Conservation (phyloP, 1,140 invertebrate species). For the Lordiphosa mommai region DNA sequence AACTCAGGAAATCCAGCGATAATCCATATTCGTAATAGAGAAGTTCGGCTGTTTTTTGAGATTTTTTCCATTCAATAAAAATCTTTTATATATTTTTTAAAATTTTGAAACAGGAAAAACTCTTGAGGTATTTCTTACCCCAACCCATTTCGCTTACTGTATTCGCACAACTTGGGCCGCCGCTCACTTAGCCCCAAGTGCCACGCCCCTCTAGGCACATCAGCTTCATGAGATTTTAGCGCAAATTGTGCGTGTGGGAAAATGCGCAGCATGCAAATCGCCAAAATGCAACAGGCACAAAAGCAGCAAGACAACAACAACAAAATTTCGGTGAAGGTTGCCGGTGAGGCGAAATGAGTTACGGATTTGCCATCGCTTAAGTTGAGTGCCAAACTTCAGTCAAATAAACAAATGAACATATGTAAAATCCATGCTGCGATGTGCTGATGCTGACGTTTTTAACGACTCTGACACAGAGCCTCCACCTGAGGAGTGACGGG, state of each 20-base stretch:
- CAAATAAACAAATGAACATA: slow-evolving; percentile 76
- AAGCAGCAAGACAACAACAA: neutral
- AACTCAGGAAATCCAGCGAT: no score
- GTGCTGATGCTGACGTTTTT: slow-evolving; percentile 4
- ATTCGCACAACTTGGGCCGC: slow-evolving; percentile 1
- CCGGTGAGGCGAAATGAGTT: slow-evolving; percentile 57
- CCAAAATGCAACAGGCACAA: neutral
- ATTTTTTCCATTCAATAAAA: no score
- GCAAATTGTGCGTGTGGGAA: slow-evolving; percentile 36
- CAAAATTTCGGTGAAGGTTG: slow-evolving; percentile 58
- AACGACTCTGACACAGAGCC: neutral
- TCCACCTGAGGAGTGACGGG: slow-evolving; percentile 41
- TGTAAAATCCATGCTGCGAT: slow-evolving; percentile 57
- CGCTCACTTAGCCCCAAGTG: neutral
- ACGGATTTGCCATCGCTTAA: slow-evolving; percentile 77
- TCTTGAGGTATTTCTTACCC: no score
- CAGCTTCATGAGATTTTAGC: neutral
- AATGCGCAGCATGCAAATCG: slow-evolving; percentile 26
- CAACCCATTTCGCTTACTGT: neutral
- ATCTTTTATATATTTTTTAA: no score
- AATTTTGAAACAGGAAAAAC: no score
- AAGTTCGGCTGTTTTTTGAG: no score
- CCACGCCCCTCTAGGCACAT: neutral
- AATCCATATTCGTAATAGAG: no score
- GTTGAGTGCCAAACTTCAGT: slow-evolving; percentile 61